Conservation (phyloP, 1,140 invertebrate species). For the Arion vulgaris region DNA sequence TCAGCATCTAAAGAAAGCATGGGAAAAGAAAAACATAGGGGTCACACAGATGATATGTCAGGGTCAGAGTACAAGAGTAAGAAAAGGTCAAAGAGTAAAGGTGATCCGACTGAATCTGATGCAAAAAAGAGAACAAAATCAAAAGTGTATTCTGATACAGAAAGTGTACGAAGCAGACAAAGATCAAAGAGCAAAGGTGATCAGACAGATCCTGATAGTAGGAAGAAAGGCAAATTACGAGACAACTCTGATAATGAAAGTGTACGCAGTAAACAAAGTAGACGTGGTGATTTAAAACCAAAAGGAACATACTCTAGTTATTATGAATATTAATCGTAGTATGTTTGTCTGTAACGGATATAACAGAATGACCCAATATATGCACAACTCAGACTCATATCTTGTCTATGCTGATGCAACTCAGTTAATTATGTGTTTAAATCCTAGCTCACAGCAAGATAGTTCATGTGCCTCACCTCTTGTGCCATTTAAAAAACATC, state of each 20-base stretch:
- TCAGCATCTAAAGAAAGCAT: slow-evolving; percentile 1
- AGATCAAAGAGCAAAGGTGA: not conserved
- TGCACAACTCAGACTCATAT: too few relatives aligned
- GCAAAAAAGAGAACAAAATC: not conserved
- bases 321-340: slow-evolving; percentile 35
- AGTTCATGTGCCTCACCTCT: too few relatives aligned
- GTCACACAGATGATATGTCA: not conserved
- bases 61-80: slow-evolving; percentile 32
- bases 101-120: not conserved
- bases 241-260: slow-evolving; percentile 31
- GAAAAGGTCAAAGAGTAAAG: not conserved
- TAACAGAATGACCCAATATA: too few relatives aligned
- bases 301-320: slow-evolving; percentile 37
- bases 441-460: too few relatives aligned
- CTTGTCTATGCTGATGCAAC: too few relatives aligned
- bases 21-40: not conserved
- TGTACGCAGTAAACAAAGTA: slow-evolving; percentile 5
- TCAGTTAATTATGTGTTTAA: too few relatives aligned
- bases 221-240: not conserved
- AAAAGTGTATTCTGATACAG: not conserved
- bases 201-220: not conserved
- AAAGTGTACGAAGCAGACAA: not conserved
- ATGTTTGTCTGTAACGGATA: too few relatives aligned
- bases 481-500: too few relatives aligned
- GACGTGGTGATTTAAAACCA: slow-evolving; percentile 12